Evolutionary conservation across 1,140 invertebrate genomes (phyloP), one percentile per base, ranked within the genome.

Genomic region (Helicoverpa zea): DNA sequence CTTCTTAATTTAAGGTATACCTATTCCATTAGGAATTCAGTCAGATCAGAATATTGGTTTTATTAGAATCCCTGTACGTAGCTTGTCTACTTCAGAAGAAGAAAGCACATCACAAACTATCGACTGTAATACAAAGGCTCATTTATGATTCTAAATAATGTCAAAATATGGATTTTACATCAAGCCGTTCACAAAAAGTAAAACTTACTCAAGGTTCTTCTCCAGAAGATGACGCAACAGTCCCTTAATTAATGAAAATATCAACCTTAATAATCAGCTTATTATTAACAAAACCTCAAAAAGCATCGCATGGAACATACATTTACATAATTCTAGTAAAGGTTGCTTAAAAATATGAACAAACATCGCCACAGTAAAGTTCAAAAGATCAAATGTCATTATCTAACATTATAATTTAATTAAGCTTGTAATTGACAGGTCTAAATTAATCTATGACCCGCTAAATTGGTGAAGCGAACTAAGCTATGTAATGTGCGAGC

Each of bases 401-500:
- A 54, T 72, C 54, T 54, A 72, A 72, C 68, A 72, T 72, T 72
- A 66, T 84, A 80, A 84, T 84, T 84, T 77, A 81, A 84, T 84
- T 82, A 81, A 79, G 58, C 43, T 23, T 30, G 61, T 90, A 89
- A 92, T 92, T 91, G 89, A 90, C 89, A 90, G 88, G 77, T 88
- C 79, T 70, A 85, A 83, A 92, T 92, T 90, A 90, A 91, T 86
- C 86, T 66, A 52, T 66, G 61, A 66, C 56, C 73, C 13, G 47
- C 18, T 86, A 86, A 89, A 91, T 89, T 85, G 84, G 63, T 70
- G 74, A 72, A 2, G 49, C 9, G 51, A 49, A 23, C 43, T 68
- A 47, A 43, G 16, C 43, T 58, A 59, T 54, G 16, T 30, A 59
- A 58, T 74, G 30, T 51, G 13, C n/a, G 3, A 43, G 35, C 3